Evolutionary conservation across 2,797 vertebrate species (phyloP), one percentile per base, ranked within the genome.

Genomic region (Heterohyrax brucei): DNA sequence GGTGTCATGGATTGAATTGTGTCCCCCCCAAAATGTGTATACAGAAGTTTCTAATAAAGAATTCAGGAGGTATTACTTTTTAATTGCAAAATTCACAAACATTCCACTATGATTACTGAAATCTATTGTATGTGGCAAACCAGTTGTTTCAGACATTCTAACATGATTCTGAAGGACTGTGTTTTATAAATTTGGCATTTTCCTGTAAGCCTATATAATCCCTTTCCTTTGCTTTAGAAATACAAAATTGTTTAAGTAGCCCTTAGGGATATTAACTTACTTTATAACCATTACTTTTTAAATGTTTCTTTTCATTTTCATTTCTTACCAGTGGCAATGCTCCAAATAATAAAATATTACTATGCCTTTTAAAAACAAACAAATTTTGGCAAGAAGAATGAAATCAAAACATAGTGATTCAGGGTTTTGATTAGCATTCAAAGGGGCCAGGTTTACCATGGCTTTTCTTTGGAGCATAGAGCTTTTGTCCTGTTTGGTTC

Each of bases 391-490:
- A 46, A 75, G 44, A 76, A 88, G 30, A 85, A 33, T 72, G 1
- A 48, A 86, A 44, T 84, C 88, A 64, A 95, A 66, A 79, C 10
- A 44, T 9, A 73, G 12, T 59, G 14, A 75, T 93, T 30, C 72
- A 92, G 62, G 33, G 18, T n/a, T 77, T 93, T 78, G 22, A 12
- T 75, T 61, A 95, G 3, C 24, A 26, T 83, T 91, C 21, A 87
- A 21, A 44, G 1, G 13, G 28, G 48, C 48, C 87, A 14, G 28
- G 5, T 0, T 10, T 76, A 22, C 46, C 88, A 18, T 73, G 21
- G 26, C 66, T 75, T 91, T 97, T 95, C 26, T 61, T 70, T 75
- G 13, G 44, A 92, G 61, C 5, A 93, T 44, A 87, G 87, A 95
- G 59, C 64, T 93, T 84, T 96, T 94, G 13, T 44, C 48, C 10